Percentiles rank a stretch among this genome's conserved stretches.
phyloP scores from a whole-genome alignment of 2,113 vertebrate genomes.

The Oxyruncus cristatus region DNA sequence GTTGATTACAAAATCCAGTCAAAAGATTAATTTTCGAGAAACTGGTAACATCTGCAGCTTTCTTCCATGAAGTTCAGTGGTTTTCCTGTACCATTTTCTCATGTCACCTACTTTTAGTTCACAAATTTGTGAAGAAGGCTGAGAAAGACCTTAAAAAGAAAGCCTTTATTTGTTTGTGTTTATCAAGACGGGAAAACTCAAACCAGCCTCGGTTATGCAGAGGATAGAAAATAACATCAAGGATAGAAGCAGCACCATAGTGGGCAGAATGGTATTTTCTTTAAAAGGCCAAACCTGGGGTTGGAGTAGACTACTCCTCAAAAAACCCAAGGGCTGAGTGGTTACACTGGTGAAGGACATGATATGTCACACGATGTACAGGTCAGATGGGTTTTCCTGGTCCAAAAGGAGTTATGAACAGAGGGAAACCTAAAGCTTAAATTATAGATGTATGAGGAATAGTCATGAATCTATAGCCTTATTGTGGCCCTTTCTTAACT shows the following conservation, averaged over 20 bases:
- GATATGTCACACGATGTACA: fast-evolving
- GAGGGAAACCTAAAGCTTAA: not conserved
- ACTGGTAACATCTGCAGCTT: not conserved
- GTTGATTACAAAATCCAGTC: not conserved
- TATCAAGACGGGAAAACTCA: not conserved
- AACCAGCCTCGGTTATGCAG: not conserved
- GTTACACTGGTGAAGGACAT: fast-evolving
- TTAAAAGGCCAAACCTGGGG: not conserved
- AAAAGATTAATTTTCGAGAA: not conserved
- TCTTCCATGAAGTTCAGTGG: not conserved
- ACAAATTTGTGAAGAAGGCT: not conserved
- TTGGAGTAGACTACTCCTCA: not conserved
- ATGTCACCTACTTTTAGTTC: not conserved
- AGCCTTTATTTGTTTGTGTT: not conserved
- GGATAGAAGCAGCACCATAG: not conserved
- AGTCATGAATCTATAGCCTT: not conserved
- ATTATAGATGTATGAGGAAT: not conserved
- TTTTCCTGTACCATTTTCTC: not conserved
- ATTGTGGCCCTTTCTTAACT: not conserved
- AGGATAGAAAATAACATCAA: not conserved
- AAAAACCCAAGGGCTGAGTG: fast-evolving
- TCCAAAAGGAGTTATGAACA: not conserved
- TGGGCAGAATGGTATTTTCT: not conserved
- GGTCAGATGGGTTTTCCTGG: not conserved
- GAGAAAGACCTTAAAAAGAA: not conserved